Base-by-base conservation (phyloP, 1,140 invertebrate genomes). In the Mylabris phalerata region DNA sequence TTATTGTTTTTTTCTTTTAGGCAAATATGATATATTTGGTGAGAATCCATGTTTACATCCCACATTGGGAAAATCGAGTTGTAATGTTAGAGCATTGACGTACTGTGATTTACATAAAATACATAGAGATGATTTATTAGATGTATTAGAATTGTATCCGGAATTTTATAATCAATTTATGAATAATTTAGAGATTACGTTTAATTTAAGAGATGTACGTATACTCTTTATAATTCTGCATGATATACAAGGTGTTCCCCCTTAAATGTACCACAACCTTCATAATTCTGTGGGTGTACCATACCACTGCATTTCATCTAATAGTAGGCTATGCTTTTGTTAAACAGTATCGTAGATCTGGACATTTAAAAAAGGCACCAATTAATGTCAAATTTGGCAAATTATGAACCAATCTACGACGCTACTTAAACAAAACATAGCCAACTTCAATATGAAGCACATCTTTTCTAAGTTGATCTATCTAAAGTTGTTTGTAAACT, bases 51-150 rank as follows among this genome's bases (percentile, higher is more conserved):
- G 95, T 74, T 83, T 90, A 61, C 86, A 98, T 76, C 73, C 84
- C 26, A 96, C 93, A 4, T 88, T 98, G 50, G 96, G 95, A 13
- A 98, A 98, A 73, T 97, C 95, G 42, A 93, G 92, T 64, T 98
- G 92, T 75, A 94, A 96, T 72, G 95, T 98, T n/a, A 83, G 95
- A 68, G 95, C 95, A n/a, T 80, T 99, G 62, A 98, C 95, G 0
- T 98, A 98, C 77, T 98, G 96, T 81, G 96, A 99, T 82, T 82
- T 99, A 49, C 96, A 98, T 75, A 96, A 96, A 75, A 95, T 99
- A 58, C 87, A 95, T 71, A 82, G 96, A 46, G 94, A 98, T 73
- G 96, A 98, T 75, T 78, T 99, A 43, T 81, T 98, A n/a, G 95
- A 98, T 72, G 94, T 98, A 24, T 78, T 98, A 40, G 94, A 98